Base-by-base conservation (phyloP, 1,140 invertebrate species). In the Nautilus pompilius region DNA sequence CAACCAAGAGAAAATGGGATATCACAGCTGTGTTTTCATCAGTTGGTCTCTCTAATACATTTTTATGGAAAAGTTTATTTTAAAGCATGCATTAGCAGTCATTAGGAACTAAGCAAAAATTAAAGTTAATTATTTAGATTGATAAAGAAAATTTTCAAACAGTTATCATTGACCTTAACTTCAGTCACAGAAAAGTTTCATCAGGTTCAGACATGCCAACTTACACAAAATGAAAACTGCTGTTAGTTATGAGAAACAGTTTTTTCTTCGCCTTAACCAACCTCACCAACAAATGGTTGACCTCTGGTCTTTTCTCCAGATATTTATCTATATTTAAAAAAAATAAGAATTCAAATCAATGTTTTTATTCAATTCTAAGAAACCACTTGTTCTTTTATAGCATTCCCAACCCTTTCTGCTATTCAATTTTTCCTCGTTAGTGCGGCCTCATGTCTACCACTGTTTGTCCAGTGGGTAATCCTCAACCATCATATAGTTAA, bases 201-300 rank as follows among this genome's bases (percentile, higher is more conserved):
- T 15, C 17, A 3, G 1, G n/a, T 2, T 24, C 6, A 54, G n/a
- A 32, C 15, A 10, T 5, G 10, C 8, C 46, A 30, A 89, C 92
- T 90, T 87, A 98, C 95, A 98, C 94, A 87, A 98, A 99, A 71
- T 91, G 89, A 80, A 90, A 98, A 0, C 95, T 95, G 83, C 94
- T 97, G 77, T 99, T 99, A 8, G 96, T 98, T 1, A 99, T 93
- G 22, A 99, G 83, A 81, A 99, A 98, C 70, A 97, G 85, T 82
- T 96, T 95, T 82, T 97, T 98, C 24, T 88, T 87, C 29, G 86
- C 87, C 2, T 87, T 83, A 64, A 87, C 84, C 6, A 98, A 82
- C 70, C 89, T 87, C 61, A 91, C 83, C 64, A 98, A 90, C 77
- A 93, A 93, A 65, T 84, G 85, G 62, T 86, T 86, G 22, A 96